Evolutionary conservation across 2,888 invertebrate genomes (phyloP).

Genomic region (Unio delphinus): DNA sequence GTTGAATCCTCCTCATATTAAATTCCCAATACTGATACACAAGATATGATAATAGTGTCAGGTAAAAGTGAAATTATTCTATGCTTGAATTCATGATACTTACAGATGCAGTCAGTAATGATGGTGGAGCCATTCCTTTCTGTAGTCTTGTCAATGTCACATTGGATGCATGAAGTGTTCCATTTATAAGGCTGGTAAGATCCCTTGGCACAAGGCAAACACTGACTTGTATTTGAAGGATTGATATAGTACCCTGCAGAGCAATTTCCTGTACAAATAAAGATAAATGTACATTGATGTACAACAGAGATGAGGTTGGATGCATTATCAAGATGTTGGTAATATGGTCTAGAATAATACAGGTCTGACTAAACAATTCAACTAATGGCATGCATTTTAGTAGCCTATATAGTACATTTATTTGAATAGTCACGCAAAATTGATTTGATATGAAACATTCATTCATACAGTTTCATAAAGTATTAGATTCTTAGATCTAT

Average conservation of each 20-base stretch:
- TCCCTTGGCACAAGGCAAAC: conserved; percentile 13
- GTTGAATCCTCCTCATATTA: no score
- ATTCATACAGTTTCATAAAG: no score
- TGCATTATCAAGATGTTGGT: no score
- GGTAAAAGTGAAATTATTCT: neutral
- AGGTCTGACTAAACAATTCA: no score
- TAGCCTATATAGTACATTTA: no score
- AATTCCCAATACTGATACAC: neutral
- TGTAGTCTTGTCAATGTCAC: conserved; percentile 16
- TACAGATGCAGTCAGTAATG: conserved; percentile 10
- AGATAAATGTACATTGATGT: no score
- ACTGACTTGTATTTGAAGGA: conserved; percentile 2
- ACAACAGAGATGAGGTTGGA: no score
- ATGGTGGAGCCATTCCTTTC: neutral
- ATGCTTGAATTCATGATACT: conserved; percentile 2
- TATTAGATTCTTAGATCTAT: no score
- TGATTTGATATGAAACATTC: no score
- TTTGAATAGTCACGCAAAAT: no score
- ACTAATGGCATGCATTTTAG: no score
- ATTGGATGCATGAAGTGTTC: conserved; percentile 16
- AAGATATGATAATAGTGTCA: neutral
- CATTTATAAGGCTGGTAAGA: conserved; percentile 13
- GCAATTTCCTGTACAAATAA: conserved; percentile 14
- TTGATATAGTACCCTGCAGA: conserved; percentile 9
- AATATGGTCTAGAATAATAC: no score